Conservation (phyloP, 2,888 invertebrate genomes). For the Standfussiana lucernea region DNA sequence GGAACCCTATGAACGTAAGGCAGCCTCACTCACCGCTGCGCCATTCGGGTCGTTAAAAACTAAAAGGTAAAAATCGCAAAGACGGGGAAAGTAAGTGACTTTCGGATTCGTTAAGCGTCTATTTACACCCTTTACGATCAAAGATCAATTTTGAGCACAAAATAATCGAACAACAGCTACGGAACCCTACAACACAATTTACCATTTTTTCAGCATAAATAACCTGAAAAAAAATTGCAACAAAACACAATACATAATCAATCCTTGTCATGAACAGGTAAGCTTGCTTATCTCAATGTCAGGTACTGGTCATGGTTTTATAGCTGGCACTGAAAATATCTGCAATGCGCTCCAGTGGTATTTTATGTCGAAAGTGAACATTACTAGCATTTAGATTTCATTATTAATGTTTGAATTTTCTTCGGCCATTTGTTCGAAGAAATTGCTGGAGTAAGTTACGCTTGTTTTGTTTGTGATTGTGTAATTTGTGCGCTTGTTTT, state of each 20-base stretch:
- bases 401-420: slow-evolving; percentile 54
- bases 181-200: not conserved
- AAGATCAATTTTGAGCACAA: not conserved
- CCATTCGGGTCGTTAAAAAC: too few relatives aligned
- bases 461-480: slow-evolving; percentile 10
- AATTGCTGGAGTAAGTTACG: slow-evolving; percentile 20
- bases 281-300: slow-evolving; percentile 30
- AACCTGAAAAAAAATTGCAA: slow-evolving; percentile 28
- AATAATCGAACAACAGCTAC: not conserved
- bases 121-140: too few relatives aligned
- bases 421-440: slow-evolving; percentile 30
- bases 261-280: slow-evolving; percentile 41
- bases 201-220: not conserved
- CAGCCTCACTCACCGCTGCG: too few relatives aligned
- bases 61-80: too few relatives aligned
- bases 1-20: too few relatives aligned
- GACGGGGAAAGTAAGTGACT: too few relatives aligned
- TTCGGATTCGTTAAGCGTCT: too few relatives aligned
- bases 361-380: slow-evolving; percentile 38
- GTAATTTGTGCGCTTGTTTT: slow-evolving; percentile 24
- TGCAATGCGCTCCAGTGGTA: slow-evolving; percentile 49
- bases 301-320: slow-evolving; percentile 37
- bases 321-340: slow-evolving; percentile 50
- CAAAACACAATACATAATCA: slow-evolving; percentile 35
- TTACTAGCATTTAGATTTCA: slow-evolving; percentile 48